Conservation (phyloP, 2,797 vertebrate genomes). For the Xyrichtys novacula region DNA sequence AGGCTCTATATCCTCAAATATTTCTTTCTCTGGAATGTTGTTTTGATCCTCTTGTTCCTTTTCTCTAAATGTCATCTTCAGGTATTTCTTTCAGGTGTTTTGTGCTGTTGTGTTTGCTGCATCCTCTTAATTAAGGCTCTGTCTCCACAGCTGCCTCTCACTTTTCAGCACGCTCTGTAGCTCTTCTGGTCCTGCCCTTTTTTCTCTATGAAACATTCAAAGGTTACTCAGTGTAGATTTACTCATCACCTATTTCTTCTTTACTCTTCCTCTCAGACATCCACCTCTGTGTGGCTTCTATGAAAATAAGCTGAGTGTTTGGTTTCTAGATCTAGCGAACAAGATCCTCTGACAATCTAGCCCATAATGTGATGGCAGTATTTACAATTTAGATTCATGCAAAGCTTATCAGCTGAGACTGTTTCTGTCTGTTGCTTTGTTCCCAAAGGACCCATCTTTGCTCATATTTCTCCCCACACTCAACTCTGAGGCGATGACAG, state of each 20-base stretch:
- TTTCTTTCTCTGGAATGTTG: conserved; percentile 16
- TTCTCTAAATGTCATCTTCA: conserved; percentile 47
- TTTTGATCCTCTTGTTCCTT: conserved; percentile 26
- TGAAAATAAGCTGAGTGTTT: conserved; percentile 16
- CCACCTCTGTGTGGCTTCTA: neutral
- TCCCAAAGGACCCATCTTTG: conserved; percentile 6
- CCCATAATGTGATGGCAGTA: conserved; percentile 11
- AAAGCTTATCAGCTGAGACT: conserved; percentile 2
- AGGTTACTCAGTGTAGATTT: conserved; percentile 33
- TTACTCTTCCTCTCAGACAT: conserved; percentile 16
- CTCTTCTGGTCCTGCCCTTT: conserved; percentile 4
- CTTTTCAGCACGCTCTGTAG: conserved; percentile 17
- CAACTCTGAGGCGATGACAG: conserved; percentile 46
- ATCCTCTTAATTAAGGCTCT: conserved; percentile 56
- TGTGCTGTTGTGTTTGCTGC: conserved; percentile 18
- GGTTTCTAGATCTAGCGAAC: neutral
- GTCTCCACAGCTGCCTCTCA: conserved; percentile 26
- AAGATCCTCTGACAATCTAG: conserved; percentile 4
- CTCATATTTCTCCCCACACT: conserved; percentile 13
- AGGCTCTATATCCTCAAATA: conserved; percentile 11
- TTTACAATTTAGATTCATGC: conserved; percentile 1
- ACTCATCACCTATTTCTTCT: conserved; percentile 21
- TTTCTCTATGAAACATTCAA: conserved; percentile 26
- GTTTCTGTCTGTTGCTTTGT: conserved; percentile 8
- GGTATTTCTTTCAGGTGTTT: conserved; percentile 31